Base-by-base conservation (phyloP, 2,113 vertebrate genomes). In the Oceanodroma tethys region DNA sequence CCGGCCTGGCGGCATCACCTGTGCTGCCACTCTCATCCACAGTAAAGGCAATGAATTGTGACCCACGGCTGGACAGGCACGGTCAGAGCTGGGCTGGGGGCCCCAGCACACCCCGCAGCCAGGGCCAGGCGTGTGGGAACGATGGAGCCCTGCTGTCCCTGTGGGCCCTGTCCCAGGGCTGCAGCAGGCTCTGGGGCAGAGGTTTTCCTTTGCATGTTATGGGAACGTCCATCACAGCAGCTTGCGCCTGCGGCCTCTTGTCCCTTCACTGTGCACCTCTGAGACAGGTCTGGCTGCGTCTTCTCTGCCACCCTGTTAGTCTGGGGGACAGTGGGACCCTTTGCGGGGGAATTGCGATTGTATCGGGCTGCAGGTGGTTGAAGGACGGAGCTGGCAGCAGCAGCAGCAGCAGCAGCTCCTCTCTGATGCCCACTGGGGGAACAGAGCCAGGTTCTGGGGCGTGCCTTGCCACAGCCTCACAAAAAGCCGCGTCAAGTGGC, bases 101-200 rank as follows among this genome's bases (percentile, higher is more conserved):
- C 27, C 15, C n/a, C 47, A 43, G 17, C 30, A 11, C 4, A 3
- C 47, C n/a, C 42, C 26, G 17, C n/a, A 70, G 42, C 22, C 55
- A n/a, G 16, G 14, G 9, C 19, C 20, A 19, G 23, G 32, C 0
- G 0, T 0, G 0, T 18, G 36, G 36, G 43, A 36, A 55, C 1
- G 0, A 23, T 6, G n/a, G n/a, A 68, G 43, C 29, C 6, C 16
- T 3, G 2, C 38, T 2, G 2, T 12, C 18, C 8, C 38, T 34
- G 20, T 22, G 47, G 10, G 12, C 32, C 26, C n/a, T n/a, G 27
- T 40, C 30, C 18, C 26, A 10, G 42, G 62, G 25, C 48, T 75
- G 60, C 62, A 32, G 48, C 63, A 32, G 14, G 17, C 20, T 52
- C 48, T 38, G 40, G 30, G 65, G 27, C 22, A 7, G 30, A 48